phyloP scores from a whole-genome alignment of 53 echinoderm and acorn worm genomes.

The Arbacia lixula region DNA sequence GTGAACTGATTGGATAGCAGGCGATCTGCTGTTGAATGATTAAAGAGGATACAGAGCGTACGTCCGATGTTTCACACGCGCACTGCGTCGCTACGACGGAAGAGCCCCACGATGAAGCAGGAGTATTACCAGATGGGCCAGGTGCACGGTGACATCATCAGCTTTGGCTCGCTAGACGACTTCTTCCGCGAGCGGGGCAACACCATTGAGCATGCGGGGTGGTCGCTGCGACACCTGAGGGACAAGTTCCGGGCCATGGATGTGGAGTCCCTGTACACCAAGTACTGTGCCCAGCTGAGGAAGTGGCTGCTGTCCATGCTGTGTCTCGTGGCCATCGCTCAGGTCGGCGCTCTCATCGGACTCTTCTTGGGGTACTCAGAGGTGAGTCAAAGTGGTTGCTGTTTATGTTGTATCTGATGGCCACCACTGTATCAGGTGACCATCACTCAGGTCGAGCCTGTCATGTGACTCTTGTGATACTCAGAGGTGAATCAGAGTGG shows the following conservation, averaged over 20 bases:
- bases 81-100: constrained; percentile 7
- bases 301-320: constrained; percentile 84
- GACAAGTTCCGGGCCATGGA: constrained; percentile 86
- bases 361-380: constrained; percentile 57
- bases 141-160: constrained; percentile 83
- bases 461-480: background rate
- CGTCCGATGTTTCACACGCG: constrained; percentile 13
- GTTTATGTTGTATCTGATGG: background rate
- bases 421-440: too few species aligned
- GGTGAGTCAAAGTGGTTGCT: constrained; percentile 49
- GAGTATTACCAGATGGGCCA: constrained; percentile 95
- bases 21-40: too few species aligned
- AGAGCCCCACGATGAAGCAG: constrained; percentile 57
- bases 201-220: constrained; percentile 75
- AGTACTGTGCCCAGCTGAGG: constrained; percentile 84
- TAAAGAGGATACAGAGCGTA: too few species aligned
- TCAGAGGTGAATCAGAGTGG: too few species aligned
- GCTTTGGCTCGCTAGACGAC: constrained; percentile 88
- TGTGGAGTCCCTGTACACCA: constrained; percentile 81
- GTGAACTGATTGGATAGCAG: too few species aligned
- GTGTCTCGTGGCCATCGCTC: constrained; percentile 77
- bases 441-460: background rate
- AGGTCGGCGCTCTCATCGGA: constrained; percentile 64
- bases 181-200: constrained; percentile 80
- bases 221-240: constrained; percentile 72